Base-by-base conservation (phyloP, 2,797 vertebrate genomes). In the Cirrhinus mrigala region DNA sequence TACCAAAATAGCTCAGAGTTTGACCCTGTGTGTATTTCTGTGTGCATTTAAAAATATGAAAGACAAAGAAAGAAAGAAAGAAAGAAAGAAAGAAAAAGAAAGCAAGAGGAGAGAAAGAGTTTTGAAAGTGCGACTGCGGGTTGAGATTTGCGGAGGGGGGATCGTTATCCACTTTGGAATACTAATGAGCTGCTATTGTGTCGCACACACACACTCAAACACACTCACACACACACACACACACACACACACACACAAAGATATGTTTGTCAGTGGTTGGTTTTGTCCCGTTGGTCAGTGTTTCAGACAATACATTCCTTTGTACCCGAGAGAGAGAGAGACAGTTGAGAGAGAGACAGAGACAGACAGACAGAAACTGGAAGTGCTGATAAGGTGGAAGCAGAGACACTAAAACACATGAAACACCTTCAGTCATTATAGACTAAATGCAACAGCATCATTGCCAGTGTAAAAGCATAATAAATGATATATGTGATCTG, bases 271-370 rank as follows among this genome's bases (percentile, higher is more conserved):
- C 91, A 94, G 93, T 93, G 91, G 90, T 22, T 85, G 91, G 94
- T 94, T 94, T 94, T 95, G 94, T 95, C 88, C 91, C 90, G 92
- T 94, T 95, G 93, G 94, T 94, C 92, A 93, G 87, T 37, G 90
- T 86, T 86, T 60, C 83, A 83, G 93, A 96, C 94, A 96, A 96
- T 94, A 93, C 92, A 91, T 93, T 92, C 93, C 93, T 94, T 93
- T 96, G 93, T 94, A 92, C 85, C 88, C 79, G 86, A 86, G 82
- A 83, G 27, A 81, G 33, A 33, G 81, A 48, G 16, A 68, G 82
- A 88, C 18, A 15, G 58, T 82, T 84, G 76, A 75, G 78, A 86
- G 85, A 80, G 48, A 89, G 71, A 14, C 83, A 86, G 58, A 29
- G 37, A 44, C 68, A 83, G 76, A 84, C 79, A 78, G 79, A 16